Percentiles rank a stretch among this genome's conserved stretches.
Evolutionary conservation across 2,888 invertebrate species (phyloP).

Genomic region (Eupithecia subumbrata): DNA sequence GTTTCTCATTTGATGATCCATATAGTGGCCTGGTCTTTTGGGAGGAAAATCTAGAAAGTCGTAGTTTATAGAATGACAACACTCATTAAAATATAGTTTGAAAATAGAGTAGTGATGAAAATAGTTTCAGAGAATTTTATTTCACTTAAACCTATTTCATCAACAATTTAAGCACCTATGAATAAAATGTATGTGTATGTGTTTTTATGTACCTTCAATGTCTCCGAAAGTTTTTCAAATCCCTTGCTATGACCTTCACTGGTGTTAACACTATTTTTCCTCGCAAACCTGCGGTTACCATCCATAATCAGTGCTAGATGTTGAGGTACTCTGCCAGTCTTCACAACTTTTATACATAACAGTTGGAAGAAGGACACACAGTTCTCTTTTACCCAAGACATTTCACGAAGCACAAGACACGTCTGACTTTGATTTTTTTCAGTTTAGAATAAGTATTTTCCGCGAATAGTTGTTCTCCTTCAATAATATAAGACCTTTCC

Average conservation of each 20-base stretch:
- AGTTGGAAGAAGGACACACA: constrained; percentile 90
- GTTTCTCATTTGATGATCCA: not conserved
- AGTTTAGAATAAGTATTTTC: constrained; percentile 12
- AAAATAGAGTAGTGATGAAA: not conserved
- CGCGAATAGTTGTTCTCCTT: not conserved
- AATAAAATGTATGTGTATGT: too few relatives aligned
- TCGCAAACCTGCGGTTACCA: constrained; percentile 97
- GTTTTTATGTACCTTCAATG: constrained; percentile 85
- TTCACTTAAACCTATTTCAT: not conserved
- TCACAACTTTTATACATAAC: constrained; percentile 88
- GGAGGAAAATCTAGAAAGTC: too few relatives aligned
- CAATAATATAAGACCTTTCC: not conserved
- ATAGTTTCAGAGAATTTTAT: not conserved
- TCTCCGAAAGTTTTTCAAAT: constrained; percentile 92
- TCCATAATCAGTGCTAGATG: constrained; percentile 99
- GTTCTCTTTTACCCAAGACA: constrained; percentile 91
- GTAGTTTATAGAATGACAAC: too few relatives aligned
- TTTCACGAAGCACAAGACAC: constrained; percentile 12
- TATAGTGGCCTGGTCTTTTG: not conserved
- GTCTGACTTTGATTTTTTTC: constrained; percentile 13
- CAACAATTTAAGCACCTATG: not conserved
- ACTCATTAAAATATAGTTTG: too few relatives aligned
- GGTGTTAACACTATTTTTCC: constrained; percentile 89
- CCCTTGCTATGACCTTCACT: constrained; percentile 93
- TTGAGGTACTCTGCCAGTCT: constrained; percentile 92